Conservation (phyloP, 2,888 invertebrate species). For the Harpalus rufipes region DNA sequence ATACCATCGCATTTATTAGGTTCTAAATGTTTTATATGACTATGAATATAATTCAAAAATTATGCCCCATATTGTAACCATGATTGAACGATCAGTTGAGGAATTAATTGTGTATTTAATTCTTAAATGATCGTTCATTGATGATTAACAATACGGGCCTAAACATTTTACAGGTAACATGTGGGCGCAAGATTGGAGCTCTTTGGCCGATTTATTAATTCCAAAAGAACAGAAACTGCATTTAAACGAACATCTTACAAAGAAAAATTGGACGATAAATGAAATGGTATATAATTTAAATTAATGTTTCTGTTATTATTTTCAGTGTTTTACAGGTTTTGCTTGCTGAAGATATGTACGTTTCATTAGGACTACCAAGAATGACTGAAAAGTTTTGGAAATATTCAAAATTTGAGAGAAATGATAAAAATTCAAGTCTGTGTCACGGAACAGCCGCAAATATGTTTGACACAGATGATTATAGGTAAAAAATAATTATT, state of each 20-base stretch:
- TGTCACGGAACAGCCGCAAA: constrained; percentile 88
- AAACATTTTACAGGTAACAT: constrained; percentile 79
- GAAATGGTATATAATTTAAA: constrained; percentile 79
- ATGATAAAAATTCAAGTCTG: constrained; percentile 74
- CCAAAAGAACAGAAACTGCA: constrained; percentile 77
- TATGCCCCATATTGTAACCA: neutral
- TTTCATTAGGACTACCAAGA: constrained; percentile 81
- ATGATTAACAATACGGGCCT: too few species aligned
- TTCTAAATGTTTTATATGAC: constrained; percentile 71
- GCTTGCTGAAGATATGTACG: constrained; percentile 84
- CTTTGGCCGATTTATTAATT: constrained; percentile 80
- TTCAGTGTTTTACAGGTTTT: constrained; percentile 74
- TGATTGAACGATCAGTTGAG: too few species aligned
- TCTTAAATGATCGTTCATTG: too few species aligned
- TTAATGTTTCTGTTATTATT: constrained; percentile 12
- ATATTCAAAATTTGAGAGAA: constrained; percentile 79
- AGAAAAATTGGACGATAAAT: constrained; percentile 79
- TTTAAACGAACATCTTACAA: constrained; percentile 78
- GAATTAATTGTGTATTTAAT: too few species aligned
- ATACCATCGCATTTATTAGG: constrained; percentile 86
- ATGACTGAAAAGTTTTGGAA: constrained; percentile 84
- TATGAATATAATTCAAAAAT: neutral
- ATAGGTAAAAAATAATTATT: constrained; percentile 77
- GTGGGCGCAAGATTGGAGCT: constrained; percentile 86
- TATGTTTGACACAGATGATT: constrained; percentile 83